Percentiles rank a stretch among this genome's conserved stretches.
Evolutionary conservation across 2,113 vertebrate species (phyloP).

Genomic region (Oryzias woworae): DNA sequence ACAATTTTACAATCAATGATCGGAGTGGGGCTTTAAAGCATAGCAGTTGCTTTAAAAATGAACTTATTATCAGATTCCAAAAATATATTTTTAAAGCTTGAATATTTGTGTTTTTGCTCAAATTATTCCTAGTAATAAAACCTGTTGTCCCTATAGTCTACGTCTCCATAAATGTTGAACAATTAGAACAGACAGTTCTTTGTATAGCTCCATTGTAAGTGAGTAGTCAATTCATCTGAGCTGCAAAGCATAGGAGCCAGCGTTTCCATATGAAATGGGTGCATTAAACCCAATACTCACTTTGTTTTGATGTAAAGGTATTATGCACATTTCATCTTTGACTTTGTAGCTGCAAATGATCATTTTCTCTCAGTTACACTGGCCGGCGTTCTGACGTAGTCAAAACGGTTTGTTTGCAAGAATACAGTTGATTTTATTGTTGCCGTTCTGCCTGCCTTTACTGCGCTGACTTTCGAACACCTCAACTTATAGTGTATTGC

Average conservation of each 20-base stretch:
- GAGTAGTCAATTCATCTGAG: constrained; percentile 8
- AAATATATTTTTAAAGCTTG: too few species aligned
- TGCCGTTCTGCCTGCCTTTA: not conserved
- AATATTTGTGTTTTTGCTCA: too few species aligned
- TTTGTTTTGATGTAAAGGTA: not conserved
- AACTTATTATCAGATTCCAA: too few species aligned
- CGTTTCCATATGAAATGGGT: constrained; percentile 36
- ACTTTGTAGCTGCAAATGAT: not conserved
- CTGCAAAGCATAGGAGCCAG: constrained; percentile 7
- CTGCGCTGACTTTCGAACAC: not conserved
- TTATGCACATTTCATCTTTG: too few species aligned
- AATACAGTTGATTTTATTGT: not conserved
- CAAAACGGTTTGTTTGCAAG: not conserved
- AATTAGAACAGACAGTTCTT: not conserved
- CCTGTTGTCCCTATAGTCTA: too few species aligned
- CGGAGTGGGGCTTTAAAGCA: too few species aligned
- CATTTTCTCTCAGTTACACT: not conserved
- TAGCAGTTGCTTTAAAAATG: too few species aligned
- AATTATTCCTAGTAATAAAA: too few species aligned
- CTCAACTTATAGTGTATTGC: constrained; percentile 3
- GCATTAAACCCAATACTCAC: not conserved
- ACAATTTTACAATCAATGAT: too few species aligned
- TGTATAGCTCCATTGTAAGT: not conserved
- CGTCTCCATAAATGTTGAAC: too few species aligned
- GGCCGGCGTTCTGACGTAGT: not conserved